Base-by-base conservation (phyloP, 2,797 vertebrate species). In the Sandelia bainsii region DNA sequence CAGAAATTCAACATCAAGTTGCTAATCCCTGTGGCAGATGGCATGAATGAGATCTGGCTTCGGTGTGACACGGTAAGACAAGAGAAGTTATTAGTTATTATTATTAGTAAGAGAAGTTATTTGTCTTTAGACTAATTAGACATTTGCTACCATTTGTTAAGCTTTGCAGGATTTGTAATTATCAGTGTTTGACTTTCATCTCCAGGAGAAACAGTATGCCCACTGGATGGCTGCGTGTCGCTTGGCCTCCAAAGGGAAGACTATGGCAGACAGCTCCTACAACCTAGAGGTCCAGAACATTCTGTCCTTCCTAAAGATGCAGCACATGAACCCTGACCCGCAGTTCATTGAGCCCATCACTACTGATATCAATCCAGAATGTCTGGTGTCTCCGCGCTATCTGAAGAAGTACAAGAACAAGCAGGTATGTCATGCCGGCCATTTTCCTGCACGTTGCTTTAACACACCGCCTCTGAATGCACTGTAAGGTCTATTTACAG, bases 1-100 rank as follows among this genome's bases (percentile, higher is more conserved):
- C 98, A 99, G 92, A 99, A 99, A 93, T 99, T 99, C 90, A 99
- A 98, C 94, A 99, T 99, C 93, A 99, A 99, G 89, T 92, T 99
- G 88, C 94, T 99, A 83, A 99, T 99, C 82, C 97, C 98, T 0
- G 98, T 99, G 72, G 97, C 98, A 0, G 98, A 99, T 70, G 98
- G 98, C 76, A 99, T 99, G 98, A 99, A 99, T 37, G 98, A 99
- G 91, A 99, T 99, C 86, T 99, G 98, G 98, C 96, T 99, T 73
- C 96, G 98, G 79, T 99, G 98, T 14, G 98, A 99, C 78, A 96
- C 91, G 4, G 98, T 99, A 79, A 96, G 96, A 6, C 44, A 48
- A 1, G n/a, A n/a, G n/a, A n/a, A n/a, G n/a, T n/a, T n/a, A n/a
- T n/a, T n/a, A n/a, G n/a, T n/a, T n/a, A n/a, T n/a, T n/a, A n/a